Percentiles rank a stretch among this genome's conserved stretches.
Evolutionary conservation across 1,140 invertebrate genomes (phyloP).

Genomic region (Batillaria attramentaria): DNA sequence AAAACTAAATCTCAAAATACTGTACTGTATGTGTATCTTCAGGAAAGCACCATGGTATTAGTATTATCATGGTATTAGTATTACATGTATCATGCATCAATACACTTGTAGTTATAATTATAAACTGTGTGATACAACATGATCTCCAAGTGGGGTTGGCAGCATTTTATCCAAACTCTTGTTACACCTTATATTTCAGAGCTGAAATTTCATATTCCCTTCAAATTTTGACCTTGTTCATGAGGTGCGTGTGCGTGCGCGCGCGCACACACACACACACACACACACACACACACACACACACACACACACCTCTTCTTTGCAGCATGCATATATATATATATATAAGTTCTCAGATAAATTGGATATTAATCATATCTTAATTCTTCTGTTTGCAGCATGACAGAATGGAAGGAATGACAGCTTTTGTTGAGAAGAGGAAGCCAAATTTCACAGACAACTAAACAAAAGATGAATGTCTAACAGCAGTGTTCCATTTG

Average conservation of each 20-base stretch:
- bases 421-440: constrained; percentile 72
- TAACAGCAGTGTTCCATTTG: no score
- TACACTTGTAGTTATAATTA: neutral
- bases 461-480: no score
- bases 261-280: neutral
- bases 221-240: neutral
- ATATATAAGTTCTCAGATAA: no score
- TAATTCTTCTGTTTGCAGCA: constrained; percentile 57
- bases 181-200: no score
- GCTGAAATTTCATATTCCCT: no score
- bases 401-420: constrained; percentile 73
- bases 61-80: neutral
- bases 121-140: neutral
- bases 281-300: neutral
- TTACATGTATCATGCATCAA: neutral
- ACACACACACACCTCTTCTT: neutral
- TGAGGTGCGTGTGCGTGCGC: neutral
- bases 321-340: no score
- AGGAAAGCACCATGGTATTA: neutral
- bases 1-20: neutral
- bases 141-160: neutral
- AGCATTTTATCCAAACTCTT: neutral
- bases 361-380: constrained; percentile 15
- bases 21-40: neutral
- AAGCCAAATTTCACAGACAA: constrained; percentile 69